Evolutionary conservation across 2,888 invertebrate species (phyloP), one percentile per base, ranked within the genome.

Genomic region (Hanleya hanleyi): DNA sequence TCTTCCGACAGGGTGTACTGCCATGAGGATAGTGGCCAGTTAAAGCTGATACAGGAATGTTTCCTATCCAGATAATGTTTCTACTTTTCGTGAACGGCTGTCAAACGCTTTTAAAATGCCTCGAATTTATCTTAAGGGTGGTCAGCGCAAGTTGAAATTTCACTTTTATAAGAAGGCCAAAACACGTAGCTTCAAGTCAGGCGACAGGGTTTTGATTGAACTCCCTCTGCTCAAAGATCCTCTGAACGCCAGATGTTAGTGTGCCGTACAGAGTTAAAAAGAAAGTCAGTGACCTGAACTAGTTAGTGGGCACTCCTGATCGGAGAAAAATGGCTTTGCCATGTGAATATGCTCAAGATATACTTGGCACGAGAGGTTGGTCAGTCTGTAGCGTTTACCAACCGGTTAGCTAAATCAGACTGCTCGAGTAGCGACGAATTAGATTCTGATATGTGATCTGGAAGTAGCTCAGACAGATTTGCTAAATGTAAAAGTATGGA

Each of bases 201-300:
- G 57, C 57, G 57, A 62, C 33, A 12, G 32, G 22, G 62, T 32
- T 62, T 32, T 62, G 22, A 26, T 51, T 12, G 7, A n/a, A 26
- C 22, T 51, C n/a, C 51, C 51, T 7, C n/a, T 51, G 22, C 15
- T 26, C 22, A 18, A n/a, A 18, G 41, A 51, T 9, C 73, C 77
- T 18, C 57, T 78, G 47, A 71, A 76, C 67, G 74, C 74, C 18
- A 74, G 65, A 62, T 78, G n/a, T 74, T 47, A 77, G 66, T 73
- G 76, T 75, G 18, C 76, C 77, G 15, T 78, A 74, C 57, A 70
- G 32, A 32, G 64, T 78, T 41, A 67, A 74, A n/a, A 33, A 51
- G 49, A 22, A 75, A 41, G 47, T 76, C 12, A 73, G 36, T 71
- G 47, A 73, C n/a, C 26, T 77, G 22, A 74, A 74, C 61, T 76